phyloP scores from a whole-genome alignment of 2,797 vertebrate genomes.

The Melanotaenia maccullochi region DNA sequence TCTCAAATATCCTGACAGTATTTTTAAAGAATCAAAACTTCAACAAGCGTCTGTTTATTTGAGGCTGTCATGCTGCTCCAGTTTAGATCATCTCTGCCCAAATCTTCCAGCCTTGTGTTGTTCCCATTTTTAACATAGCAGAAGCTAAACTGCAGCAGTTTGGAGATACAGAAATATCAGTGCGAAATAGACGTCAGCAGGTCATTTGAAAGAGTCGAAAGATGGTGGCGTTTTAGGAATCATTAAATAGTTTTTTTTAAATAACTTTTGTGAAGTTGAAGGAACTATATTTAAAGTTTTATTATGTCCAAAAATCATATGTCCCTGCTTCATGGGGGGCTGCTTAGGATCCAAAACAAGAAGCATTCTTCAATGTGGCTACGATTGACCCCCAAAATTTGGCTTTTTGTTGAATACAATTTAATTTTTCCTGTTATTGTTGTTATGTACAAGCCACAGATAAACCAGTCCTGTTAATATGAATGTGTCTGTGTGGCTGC shows the following conservation, averaged over 20 bases:
- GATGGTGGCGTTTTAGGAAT: not conserved
- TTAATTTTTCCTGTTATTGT: not conserved
- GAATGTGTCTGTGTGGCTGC: not conserved
- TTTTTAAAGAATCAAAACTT: not conserved
- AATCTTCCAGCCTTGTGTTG: not conserved
- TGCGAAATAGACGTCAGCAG: not conserved
- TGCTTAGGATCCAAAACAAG: not conserved
- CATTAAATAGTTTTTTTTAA: no score
- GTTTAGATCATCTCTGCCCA: not conserved
- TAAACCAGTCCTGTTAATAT: constrained; percentile 1
- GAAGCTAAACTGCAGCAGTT: not conserved
- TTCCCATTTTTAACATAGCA: not conserved
- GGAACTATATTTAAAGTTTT: no score
- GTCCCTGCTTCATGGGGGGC: not conserved
- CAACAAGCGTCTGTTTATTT: constrained; percentile 7
- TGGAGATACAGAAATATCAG: not conserved
- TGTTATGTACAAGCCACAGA: constrained; percentile 4
- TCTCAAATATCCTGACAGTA: not conserved
- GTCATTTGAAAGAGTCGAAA: not conserved
- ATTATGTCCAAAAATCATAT: not conserved
- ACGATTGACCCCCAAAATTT: not conserved
- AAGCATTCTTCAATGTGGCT: not conserved
- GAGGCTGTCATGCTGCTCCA: not conserved
- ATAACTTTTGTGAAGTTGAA: no score
- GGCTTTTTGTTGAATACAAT: not conserved